phyloP scores from a whole-genome alignment of 1,140 invertebrate species.

The Achroia grisella region DNA sequence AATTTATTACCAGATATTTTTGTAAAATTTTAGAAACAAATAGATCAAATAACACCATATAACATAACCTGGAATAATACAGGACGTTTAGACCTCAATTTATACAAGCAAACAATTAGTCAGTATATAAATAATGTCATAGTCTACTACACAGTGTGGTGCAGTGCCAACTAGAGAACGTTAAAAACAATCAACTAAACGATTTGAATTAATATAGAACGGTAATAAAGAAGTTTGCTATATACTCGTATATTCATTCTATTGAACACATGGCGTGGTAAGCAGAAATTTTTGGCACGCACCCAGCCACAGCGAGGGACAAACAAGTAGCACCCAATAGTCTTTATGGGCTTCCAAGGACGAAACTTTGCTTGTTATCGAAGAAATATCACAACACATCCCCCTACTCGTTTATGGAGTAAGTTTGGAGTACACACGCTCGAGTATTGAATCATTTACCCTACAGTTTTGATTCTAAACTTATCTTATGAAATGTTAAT shows the following conservation, averaged over 20 bases:
- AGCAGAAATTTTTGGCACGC: conserved; percentile 13
- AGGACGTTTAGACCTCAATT: too few relatives aligned
- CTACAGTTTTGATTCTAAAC: not conserved
- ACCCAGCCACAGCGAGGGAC: conserved; percentile 15
- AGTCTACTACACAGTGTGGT: too few relatives aligned
- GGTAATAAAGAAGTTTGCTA: too few relatives aligned
- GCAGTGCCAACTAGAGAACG: too few relatives aligned
- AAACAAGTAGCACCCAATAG: conserved; percentile 13
- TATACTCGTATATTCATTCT: not conserved
- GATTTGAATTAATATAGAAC: too few relatives aligned
- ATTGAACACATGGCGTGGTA: not conserved
- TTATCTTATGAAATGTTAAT: not conserved
- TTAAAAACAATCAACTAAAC: too few relatives aligned
- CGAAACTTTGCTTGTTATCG: conserved; percentile 59
- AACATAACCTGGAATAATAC: too few relatives aligned
- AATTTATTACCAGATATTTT: too few relatives aligned
- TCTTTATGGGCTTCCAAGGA: conserved; percentile 21
- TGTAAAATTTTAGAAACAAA: too few relatives aligned
- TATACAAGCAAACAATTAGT: too few relatives aligned
- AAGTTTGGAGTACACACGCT: conserved; percentile 38
- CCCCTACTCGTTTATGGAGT: conserved; percentile 32
- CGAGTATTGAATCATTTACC: conserved; percentile 31
- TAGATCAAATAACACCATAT: too few relatives aligned
- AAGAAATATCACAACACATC: conserved; percentile 51
- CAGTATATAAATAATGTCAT: too few relatives aligned